phyloP scores from a whole-genome alignment of 1,140 invertebrate genomes.

The Halyomorpha halys region DNA sequence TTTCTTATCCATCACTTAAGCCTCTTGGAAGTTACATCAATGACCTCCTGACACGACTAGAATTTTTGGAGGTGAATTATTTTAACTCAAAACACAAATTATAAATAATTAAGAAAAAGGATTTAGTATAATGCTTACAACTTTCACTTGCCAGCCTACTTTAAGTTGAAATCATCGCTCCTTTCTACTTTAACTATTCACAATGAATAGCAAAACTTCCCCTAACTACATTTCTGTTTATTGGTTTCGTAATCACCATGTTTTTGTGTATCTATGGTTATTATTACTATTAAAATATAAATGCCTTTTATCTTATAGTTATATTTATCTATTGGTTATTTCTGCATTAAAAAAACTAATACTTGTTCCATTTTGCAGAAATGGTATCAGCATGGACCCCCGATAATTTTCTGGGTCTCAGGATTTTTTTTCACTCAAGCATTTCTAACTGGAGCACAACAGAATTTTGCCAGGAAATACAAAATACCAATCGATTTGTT shows the following conservation, averaged over 20 bases:
- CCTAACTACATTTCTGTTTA: too few species aligned
- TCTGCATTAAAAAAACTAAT: slow-evolving; percentile 3
- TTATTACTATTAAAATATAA: too few species aligned
- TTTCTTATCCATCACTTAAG: slow-evolving; percentile 88
- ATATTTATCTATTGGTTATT: neutral
- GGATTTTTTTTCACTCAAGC: slow-evolving; percentile 94
- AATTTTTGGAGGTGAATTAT: slow-evolving; percentile 58
- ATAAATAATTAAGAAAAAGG: neutral
- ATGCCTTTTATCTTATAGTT: too few species aligned
- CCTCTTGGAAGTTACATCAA: slow-evolving; percentile 80
- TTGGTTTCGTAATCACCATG: too few species aligned
- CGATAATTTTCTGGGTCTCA: slow-evolving; percentile 79
- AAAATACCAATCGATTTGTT: slow-evolving; percentile 79
- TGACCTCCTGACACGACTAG: slow-evolving; percentile 72
- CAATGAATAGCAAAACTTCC: too few species aligned
- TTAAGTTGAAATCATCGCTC: too few species aligned
- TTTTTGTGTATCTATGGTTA: too few species aligned
- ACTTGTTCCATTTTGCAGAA: slow-evolving; percentile 40
- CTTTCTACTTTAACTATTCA: too few species aligned
- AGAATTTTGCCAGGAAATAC: slow-evolving; percentile 87
- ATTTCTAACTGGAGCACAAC: slow-evolving; percentile 84
- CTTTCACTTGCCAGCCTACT: too few species aligned
- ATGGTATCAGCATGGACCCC: slow-evolving; percentile 76
- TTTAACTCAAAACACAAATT: neutral
- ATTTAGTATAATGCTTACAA: too few species aligned